Evolutionary conservation across 1,140 invertebrate species (phyloP), one percentile per base, ranked within the genome.

Genomic region (Papilio glaucus): DNA sequence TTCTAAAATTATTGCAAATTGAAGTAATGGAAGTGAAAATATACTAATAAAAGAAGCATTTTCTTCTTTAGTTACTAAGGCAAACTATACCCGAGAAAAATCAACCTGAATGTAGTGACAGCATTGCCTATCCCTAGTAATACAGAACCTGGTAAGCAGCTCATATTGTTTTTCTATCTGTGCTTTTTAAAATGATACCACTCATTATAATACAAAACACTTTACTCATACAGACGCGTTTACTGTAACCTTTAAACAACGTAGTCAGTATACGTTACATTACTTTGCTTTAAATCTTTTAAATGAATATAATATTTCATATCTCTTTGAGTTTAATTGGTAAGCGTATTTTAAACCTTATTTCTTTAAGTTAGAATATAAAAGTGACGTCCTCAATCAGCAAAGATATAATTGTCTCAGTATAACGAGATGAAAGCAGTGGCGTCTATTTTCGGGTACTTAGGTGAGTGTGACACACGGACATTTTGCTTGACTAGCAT

Each of bases 381-480:
- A 72, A 85, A 79, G 75, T 77, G 78, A 79, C 73, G 74, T 70
- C 80, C 75, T 91, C 89, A 79, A 80, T 91, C 89, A 85, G 69
- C 85, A 80, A 72, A 70, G 72, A 75, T 85, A 85, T 91, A 89
- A 87, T 89, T 88, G 85, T 88, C 79, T 73, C 80, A 71, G 76
- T 82, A 84, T 87, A 91, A 89, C 83, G 85, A 89, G 89, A 89
- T 88, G 89, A 91, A 88, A 91, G 89, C 81, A 77, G 82, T 76
- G 81, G 78, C 49, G 72, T 86, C 86, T 89, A 89, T 91, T 91
- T 88, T 89, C 65, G 85, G 80, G 41, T 74, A 57, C 76, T 72
- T 72, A 79, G 76, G 74, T 74, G 71, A 60, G 37, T 12, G 60
- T 7, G 62, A 86, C 81, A 86, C 71, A 89, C 83, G 63, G 71